phyloP scores from a whole-genome alignment of 2,113 vertebrate species.

The Vombatus ursinus region DNA sequence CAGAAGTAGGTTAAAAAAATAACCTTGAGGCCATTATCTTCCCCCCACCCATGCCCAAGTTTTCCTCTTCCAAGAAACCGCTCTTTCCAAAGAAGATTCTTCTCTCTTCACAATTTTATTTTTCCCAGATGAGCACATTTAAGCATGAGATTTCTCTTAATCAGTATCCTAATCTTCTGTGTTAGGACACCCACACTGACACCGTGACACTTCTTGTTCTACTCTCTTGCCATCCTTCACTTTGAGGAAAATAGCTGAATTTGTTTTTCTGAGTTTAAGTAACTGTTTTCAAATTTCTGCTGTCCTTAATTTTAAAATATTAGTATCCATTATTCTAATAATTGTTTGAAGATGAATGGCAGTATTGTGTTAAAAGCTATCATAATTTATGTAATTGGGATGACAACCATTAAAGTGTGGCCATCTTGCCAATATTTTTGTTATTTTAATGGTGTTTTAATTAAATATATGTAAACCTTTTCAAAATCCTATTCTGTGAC shows the following conservation, averaged over 20 bases:
- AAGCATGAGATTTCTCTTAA: background rate
- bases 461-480: conserved; percentile 34
- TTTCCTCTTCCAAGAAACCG: background rate
- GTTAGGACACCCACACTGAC: background rate
- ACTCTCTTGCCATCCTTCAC: background rate
- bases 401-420: background rate
- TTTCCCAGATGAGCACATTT: background rate
- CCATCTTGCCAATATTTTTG: background rate
- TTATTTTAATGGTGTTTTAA: background rate
- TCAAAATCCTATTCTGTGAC: background rate
- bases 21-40: background rate
- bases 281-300: background rate
- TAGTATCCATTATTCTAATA: conserved; percentile 19
- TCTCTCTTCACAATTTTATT: too few species aligned
- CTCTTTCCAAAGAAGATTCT: background rate
- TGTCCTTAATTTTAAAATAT: background rate
- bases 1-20: background rate
- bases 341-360: background rate
- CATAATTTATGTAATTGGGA: background rate
- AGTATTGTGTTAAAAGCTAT: conserved; percentile 26
- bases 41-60: background rate
- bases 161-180: background rate
- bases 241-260: conserved; percentile 26
- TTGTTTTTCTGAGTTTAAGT: background rate
- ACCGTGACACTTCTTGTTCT: background rate